Conservation (phyloP, 2,888 invertebrate species). For the Aspidiotus destructor region DNA sequence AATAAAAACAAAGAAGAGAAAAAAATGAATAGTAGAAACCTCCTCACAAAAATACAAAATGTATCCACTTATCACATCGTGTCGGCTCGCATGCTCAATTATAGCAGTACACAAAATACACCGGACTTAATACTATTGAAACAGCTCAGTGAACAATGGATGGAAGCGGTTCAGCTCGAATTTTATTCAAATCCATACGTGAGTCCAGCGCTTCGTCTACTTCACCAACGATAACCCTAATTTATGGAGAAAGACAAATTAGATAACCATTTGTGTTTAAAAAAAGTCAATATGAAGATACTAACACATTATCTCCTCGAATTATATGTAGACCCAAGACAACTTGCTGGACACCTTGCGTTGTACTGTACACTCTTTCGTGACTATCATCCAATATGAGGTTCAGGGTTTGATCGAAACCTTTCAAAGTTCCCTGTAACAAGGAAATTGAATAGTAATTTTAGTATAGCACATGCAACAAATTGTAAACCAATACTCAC, state of each 20-base stretch:
- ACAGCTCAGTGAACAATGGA: constrained; percentile 50
- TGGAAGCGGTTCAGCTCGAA: constrained; percentile 73
- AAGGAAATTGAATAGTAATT: background rate
- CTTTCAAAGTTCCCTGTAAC: constrained; percentile 81
- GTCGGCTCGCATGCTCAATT: no score
- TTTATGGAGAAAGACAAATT: background rate
- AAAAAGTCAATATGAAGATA: constrained; percentile 36
- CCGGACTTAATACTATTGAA: no score
- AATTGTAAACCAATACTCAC: constrained; percentile 30
- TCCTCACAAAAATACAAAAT: no score
- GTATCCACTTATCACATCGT: no score
- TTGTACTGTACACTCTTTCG: constrained; percentile 91
- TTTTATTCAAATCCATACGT: constrained; percentile 64
- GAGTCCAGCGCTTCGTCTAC: constrained; percentile 76
- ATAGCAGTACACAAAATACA: no score
- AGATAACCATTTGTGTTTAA: background rate
- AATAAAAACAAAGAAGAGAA: no score
- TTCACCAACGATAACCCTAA: constrained; percentile 67
- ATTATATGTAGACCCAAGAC: constrained; percentile 95
- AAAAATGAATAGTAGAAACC: no score
- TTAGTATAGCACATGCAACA: background rate
- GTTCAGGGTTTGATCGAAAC: constrained; percentile 99
- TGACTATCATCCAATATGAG: constrained; percentile 95
- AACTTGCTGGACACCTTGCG: constrained; percentile 87
- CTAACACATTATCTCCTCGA: constrained; percentile 92